Base-by-base conservation (phyloP, 92 coral and sea anemone species). In the Parazoanthus swiftii region DNA sequence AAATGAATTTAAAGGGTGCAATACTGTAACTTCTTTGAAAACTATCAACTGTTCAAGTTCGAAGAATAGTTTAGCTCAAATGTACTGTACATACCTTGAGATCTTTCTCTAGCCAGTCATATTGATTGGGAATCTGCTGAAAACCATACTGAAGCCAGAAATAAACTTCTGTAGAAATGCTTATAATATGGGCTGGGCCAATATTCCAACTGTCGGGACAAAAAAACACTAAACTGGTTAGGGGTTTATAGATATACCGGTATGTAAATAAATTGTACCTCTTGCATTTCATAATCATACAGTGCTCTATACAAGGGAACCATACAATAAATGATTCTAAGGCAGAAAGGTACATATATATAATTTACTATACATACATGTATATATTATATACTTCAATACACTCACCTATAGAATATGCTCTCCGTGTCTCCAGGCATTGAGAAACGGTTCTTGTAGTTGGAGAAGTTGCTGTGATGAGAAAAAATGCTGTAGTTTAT, bases 391-490 rank as follows among this genome's bases (percentile, higher is more conserved):
- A 0, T 6, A 10, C 51, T 48, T 7, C 51, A 48, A 63, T 63
- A 63, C 4, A 35, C 29, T 50, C 91, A 96, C 99, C 99, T 96
- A 94, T 96, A 96, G 58, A 90, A 96, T 77, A 95, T 89, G 58
- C 96, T 86, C 75, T 93, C 93, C 11, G 94, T 90, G 16, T 93
- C 71, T 36, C 98, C 98, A 74, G 99, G 99, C 97, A 96, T 96
- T 65, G 98, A 90, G 88, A 96, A 96, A 48, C 99, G 94, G 73
- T 88, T 91, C 82, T 83, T 92, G 92, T 96, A 96, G 90, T 96
- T 92, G 79, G 98, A 92, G 81, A 96, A 96, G 89, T 96, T 96
- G 91, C 99, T 96, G 94, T 8, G 85, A 77, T 33, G 71, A 38
- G 72, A 70, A 90, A 76, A 42, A 26, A 0, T 2, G 11, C 46